Conservation (phyloP, 2,888 invertebrate species). For the Acheta domesticus region DNA sequence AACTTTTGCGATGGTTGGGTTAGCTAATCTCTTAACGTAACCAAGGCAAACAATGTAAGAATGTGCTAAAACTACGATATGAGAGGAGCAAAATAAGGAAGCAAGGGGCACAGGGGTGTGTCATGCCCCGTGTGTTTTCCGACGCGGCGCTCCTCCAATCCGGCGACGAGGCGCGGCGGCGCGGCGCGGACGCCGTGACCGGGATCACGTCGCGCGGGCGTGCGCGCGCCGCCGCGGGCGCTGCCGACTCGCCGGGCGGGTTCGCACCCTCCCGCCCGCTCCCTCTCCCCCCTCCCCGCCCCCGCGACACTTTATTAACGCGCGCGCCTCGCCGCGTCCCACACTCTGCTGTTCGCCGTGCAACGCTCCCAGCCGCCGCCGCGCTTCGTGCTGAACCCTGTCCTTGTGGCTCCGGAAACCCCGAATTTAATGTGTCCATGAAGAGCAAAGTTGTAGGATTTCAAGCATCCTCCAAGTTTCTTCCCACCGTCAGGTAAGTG, state of each 20-base stretch:
- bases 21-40: too few species aligned
- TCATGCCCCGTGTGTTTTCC: too few species aligned
- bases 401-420: not conserved
- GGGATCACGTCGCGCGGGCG: not conserved
- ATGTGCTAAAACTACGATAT: too few species aligned
- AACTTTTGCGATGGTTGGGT: too few species aligned
- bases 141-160: too few species aligned
- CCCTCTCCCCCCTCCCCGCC: not conserved
- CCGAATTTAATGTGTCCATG: slow-evolving; percentile 47
- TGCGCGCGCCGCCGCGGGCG: not conserved
- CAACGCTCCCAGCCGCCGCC: not conserved
- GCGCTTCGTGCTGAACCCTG: not conserved
- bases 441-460: slow-evolving; percentile 46
- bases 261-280: not conserved
- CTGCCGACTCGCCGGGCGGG: not conserved
- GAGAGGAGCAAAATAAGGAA: too few species aligned
- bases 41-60: too few species aligned
- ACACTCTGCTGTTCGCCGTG: not conserved
- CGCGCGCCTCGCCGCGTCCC: not conserved
- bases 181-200: not conserved
- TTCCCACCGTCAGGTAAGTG: slow-evolving; percentile 47
- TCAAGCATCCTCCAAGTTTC: slow-evolving; percentile 46
- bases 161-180: not conserved
- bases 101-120: too few species aligned
- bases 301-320: not conserved